These are phyloP conservation scores for Desmophyllum pertusum DNA, from an alignment of 92 coral and sea anemone genomes.

Conservation along the genomic window DNA sequence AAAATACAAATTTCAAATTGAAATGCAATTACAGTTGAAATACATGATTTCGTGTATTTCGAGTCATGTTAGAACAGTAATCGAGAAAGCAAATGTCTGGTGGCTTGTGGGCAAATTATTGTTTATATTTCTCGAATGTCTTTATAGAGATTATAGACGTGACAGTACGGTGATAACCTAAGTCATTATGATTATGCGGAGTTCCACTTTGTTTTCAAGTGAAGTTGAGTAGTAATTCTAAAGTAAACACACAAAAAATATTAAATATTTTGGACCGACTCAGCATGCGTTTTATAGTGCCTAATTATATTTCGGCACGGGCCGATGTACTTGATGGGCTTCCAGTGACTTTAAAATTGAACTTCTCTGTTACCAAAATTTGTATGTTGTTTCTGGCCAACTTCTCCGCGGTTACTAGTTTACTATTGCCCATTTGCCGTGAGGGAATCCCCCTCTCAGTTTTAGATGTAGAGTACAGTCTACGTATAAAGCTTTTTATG, in stretches of 20 bases:
- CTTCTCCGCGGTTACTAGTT: neutral
- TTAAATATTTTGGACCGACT: neutral
- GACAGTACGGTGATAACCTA: neutral
- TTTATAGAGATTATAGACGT: neutral
- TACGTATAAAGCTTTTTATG: too few species aligned
- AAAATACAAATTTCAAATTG: neutral
- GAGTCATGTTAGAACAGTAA: neutral
- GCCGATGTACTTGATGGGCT: neutral
- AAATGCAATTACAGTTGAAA: neutral
- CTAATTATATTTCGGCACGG: neutral
- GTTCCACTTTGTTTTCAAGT: conserved; percentile 5
- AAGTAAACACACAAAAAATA: neutral
- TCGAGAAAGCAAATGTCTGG: neutral
- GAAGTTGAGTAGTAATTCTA: neutral
- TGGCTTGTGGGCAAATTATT: neutral
- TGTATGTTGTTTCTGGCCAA: neutral
- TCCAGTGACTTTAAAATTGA: neutral
- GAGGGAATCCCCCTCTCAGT: conserved; percentile 36
- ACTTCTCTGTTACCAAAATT: neutral
- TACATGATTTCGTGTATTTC: neutral
- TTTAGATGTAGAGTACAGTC: neutral
- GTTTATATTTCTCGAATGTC: neutral
- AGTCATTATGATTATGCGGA: neutral
- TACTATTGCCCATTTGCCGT: neutral
- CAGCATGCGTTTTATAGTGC: neutral